These are phyloP conservation scores for Odontamblyopus lacepedii DNA, from an alignment of 2,797 vertebrate species.

Conservation along the genomic window DNA sequence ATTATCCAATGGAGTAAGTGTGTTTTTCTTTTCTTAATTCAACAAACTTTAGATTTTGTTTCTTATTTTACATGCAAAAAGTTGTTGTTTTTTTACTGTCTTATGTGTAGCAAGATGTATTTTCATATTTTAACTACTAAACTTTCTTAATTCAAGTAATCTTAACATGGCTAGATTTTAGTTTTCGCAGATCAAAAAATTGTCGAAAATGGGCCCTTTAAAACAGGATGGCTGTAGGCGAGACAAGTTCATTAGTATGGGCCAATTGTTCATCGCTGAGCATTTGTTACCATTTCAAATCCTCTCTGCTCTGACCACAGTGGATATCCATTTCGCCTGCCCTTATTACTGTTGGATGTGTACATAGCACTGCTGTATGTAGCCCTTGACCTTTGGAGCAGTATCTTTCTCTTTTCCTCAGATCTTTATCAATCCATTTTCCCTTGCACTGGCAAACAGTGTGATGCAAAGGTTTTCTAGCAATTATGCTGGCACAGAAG, in stretches of 20 bases:
- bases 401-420: slow-evolving; percentile 17
- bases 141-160: too few relatives aligned
- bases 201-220: too few relatives aligned
- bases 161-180: too few relatives aligned
- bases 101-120: too few relatives aligned
- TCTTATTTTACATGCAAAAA: too few relatives aligned
- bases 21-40: too few relatives aligned
- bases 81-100: too few relatives aligned
- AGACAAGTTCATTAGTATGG: neutral
- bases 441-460: neutral
- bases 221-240: neutral
- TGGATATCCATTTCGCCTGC: slow-evolving; percentile 20
- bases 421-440: slow-evolving; percentile 43
- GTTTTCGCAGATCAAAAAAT: too few relatives aligned
- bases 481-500: slow-evolving; percentile 11
- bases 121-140: too few relatives aligned
- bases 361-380: neutral
- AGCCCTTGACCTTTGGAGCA: slow-evolving; percentile 40
- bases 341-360: slow-evolving; percentile 28
- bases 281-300: slow-evolving; percentile 44
- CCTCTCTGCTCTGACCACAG: slow-evolving; percentile 25
- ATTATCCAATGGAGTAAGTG: too few relatives aligned
- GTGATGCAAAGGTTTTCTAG: slow-evolving; percentile 13
- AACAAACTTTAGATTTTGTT: too few relatives aligned
- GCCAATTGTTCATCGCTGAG: slow-evolving; percentile 30